A percentile compares a stretch with the other conserved stretches of the same genome.
phyloP scores from a whole-genome alignment of 1,140 invertebrate genomes.

The Lepidurus arcticus region DNA sequence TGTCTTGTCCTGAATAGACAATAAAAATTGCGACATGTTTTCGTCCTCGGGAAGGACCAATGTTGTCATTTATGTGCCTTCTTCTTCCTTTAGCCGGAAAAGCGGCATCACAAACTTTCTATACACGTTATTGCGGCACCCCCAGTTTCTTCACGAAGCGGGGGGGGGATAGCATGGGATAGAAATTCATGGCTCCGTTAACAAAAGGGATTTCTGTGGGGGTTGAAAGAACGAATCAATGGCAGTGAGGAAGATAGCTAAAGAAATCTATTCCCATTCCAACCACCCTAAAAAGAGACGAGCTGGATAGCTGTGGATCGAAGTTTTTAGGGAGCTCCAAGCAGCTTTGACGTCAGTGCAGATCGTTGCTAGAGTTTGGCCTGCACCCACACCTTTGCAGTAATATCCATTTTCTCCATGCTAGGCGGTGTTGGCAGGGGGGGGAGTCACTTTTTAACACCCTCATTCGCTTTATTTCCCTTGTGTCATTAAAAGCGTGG shows the following conservation, averaged over 20 bases:
- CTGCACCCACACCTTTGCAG: conserved; percentile 1
- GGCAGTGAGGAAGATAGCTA: not conserved
- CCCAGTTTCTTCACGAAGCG: no score
- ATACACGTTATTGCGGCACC: no score
- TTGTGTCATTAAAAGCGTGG: not conserved
- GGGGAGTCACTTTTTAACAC: conserved; percentile 15
- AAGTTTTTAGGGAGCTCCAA: conserved; percentile 13
- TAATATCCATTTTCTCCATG: not conserved
- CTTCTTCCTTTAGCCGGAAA: no score
- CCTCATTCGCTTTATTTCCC: not conserved
- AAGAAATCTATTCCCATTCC: not conserved
- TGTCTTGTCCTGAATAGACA: not conserved
- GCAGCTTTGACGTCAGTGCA: not conserved
- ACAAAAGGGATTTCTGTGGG: not conserved
- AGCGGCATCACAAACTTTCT: no score
- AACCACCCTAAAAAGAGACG: not conserved
- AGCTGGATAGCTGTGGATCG: conserved; percentile 1
- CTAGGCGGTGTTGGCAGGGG: not conserved
- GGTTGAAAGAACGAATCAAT: conserved; percentile 16
- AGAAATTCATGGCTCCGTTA: not conserved
- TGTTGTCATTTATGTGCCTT: no score
- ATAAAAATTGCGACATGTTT: no score
- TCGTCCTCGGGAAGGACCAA: no score
- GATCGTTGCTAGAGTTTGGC: not conserved
- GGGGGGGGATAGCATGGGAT: not conserved